A percentile compares a stretch with the other conserved stretches of the same genome.
Evolutionary conservation across 2,888 invertebrate genomes (phyloP).

Genomic region (Trissoscelio sp.): DNA sequence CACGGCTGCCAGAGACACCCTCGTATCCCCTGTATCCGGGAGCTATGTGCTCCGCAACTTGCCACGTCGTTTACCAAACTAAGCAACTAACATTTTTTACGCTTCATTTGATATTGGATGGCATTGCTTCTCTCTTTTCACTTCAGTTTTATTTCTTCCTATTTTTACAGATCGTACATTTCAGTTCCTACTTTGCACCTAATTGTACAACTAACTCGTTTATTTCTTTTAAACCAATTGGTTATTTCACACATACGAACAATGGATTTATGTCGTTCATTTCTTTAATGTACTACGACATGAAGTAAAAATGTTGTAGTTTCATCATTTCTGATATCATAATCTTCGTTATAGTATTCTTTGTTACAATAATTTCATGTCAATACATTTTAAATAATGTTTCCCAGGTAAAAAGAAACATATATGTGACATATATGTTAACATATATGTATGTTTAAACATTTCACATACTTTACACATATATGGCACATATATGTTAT

Average conservation of each 20-base stretch:
- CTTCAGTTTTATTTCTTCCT: background rate
- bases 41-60: constrained; percentile 67
- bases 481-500: too few species aligned
- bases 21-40: constrained; percentile 57
- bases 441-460: too few species aligned
- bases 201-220: background rate
- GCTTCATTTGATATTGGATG: constrained; percentile 33
- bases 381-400: too few species aligned
- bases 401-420: too few species aligned
- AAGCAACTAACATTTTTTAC: constrained; percentile 74
- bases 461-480: too few species aligned
- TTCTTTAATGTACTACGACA: too few species aligned
- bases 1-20: constrained; percentile 39
- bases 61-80: constrained; percentile 71
- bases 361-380: too few species aligned
- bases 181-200: background rate
- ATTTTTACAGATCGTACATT: constrained; percentile 1
- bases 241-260: background rate
- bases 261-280: too few species aligned
- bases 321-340: too few species aligned
- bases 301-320: too few species aligned
- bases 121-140: background rate
- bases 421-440: too few species aligned
- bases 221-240: background rate
- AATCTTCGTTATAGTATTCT: too few species aligned